A percentile compares a stretch with the other conserved stretches of the same genome.
Evolutionary conservation across 2,113 vertebrate genomes (phyloP).

Genomic region (Lampris incognitus): DNA sequence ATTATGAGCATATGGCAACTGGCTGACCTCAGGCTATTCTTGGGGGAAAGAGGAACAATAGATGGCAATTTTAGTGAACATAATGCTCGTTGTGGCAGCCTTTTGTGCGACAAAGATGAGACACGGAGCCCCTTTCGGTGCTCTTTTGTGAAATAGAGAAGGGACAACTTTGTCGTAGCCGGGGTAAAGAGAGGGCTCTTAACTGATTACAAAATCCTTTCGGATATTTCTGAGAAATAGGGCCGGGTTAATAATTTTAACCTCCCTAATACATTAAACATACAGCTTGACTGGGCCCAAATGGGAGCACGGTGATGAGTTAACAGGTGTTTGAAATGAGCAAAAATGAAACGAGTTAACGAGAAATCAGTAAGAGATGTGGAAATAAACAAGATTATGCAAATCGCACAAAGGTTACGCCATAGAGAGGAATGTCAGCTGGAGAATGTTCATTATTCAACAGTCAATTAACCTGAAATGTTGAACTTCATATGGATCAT

Average conservation of each 20-base stretch:
- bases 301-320: not conserved
- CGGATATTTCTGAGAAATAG: not conserved
- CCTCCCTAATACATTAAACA: too few species aligned
- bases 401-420: not conserved
- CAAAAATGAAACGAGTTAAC: too few species aligned
- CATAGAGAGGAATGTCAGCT: not conserved
- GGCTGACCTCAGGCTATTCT: conserved; percentile 40
- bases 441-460: not conserved
- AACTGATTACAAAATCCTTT: not conserved
- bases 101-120: conserved; percentile 36
- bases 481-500: not conserved
- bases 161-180: conserved; percentile 45
- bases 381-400: not conserved
- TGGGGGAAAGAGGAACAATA: conserved; percentile 48
- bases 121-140: conserved; percentile 7
- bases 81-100: conserved; percentile 35
- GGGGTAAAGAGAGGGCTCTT: conserved; percentile 30
- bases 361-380: too few species aligned
- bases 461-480: not conserved
- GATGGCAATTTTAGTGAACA: conserved; percentile 54
- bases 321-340: too few species aligned
- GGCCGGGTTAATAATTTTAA: not conserved
- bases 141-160: conserved; percentile 29
- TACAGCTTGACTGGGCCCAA: not conserved
- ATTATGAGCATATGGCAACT: conserved; percentile 56